Base-by-base conservation (phyloP, 2,113 vertebrate genomes). In the Fukomys damarensis region DNA sequence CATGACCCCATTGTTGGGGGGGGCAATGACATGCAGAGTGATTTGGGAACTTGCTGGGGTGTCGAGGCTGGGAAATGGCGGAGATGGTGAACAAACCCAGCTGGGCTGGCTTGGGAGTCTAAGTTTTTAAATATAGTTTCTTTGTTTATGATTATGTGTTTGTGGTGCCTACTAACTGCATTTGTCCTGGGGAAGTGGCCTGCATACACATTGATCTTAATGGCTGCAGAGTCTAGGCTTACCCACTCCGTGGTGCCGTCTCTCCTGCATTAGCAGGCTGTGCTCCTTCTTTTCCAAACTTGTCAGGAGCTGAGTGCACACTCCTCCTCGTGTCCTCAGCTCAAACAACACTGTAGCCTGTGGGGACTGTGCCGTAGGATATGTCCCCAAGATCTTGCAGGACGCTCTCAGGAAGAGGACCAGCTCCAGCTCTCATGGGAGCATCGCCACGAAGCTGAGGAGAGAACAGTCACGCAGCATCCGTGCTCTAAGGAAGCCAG, bases 361-460 rank as follows among this genome's bases (percentile, higher is more conserved):
- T 8, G 7, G 20, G 12, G 22, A 52, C 9, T n/a, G 46, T 3
- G 16, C 41, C 8, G 4, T 0, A 7, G 30, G 0, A 0, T 68
- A 22, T 63, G 41, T 17, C 26, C 14, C 63, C 66, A 20, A 63
- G 59, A 72, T 38, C 89, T 38, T 16, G 9, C 2, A 9, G 22
- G 56, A 41, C 10, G 28, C 22, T 38, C 3, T 14, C 66, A 20
- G 10, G 26, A 11, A n/a, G n/a, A 22, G 35, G 4, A 10, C 58
- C 11, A 12, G 26, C 85, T 74, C 70, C 38, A 43, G 66, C 35
- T 92, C 54, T 56, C 26, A 38, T 2, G 9, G 19, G 26, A 63
- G 89, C 38, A 10, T 28, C 35, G 3, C 66, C 2, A 0, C 35
- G 16, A 3, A 54, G 28, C 41, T 9, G 2, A 58, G 14, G 30